phyloP scores from a whole-genome alignment of 2,888 invertebrate species.

The Lissocephala sabroskyi region DNA sequence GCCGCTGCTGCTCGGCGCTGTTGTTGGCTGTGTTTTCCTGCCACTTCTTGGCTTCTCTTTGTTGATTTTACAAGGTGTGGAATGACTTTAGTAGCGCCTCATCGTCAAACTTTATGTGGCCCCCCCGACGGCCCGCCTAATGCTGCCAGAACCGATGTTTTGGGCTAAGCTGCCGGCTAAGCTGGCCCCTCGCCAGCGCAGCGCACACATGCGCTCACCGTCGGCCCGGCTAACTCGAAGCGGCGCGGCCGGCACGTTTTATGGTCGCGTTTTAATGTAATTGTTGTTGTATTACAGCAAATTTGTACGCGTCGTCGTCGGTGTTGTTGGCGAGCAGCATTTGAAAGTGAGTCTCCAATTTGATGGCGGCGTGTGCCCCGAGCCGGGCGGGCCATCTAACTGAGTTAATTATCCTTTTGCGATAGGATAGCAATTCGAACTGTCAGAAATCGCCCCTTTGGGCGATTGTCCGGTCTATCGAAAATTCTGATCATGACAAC shows the following conservation, averaged over 20 bases:
- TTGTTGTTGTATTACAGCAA: slow-evolving; percentile 67
- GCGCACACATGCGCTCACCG: neutral
- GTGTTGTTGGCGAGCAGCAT: slow-evolving; percentile 13
- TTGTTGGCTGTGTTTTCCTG: slow-evolving; percentile 8
- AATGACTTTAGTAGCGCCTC: slow-evolving; percentile 65
- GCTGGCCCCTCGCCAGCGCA: too few relatives aligned
- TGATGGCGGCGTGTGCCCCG: too few relatives aligned
- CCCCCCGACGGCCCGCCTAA: neutral
- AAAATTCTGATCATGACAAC: neutral
- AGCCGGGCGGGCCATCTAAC: too few relatives aligned
- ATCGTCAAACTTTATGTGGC: slow-evolving; percentile 34
- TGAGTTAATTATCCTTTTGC: too few relatives aligned
- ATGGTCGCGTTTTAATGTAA: slow-evolving; percentile 67
- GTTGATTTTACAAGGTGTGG: slow-evolving; percentile 66
- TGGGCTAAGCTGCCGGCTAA: too few relatives aligned
- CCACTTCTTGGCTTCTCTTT: slow-evolving; percentile 40
- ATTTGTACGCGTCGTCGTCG: slow-evolving; percentile 41
- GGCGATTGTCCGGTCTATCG: neutral
- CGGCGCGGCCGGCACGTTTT: too few relatives aligned
- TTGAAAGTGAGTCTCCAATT: too few relatives aligned
- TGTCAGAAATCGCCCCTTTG: too few relatives aligned
- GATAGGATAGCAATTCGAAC: too few relatives aligned
- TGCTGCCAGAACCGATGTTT: too few relatives aligned
- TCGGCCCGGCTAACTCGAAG: slow-evolving; percentile 20
- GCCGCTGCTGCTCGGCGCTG: slow-evolving; percentile 6